A percentile compares a stretch with the other conserved stretches of the same genome.
Conservation (phyloP, 2,113 vertebrate species). For the Hassar affinis region DNA sequence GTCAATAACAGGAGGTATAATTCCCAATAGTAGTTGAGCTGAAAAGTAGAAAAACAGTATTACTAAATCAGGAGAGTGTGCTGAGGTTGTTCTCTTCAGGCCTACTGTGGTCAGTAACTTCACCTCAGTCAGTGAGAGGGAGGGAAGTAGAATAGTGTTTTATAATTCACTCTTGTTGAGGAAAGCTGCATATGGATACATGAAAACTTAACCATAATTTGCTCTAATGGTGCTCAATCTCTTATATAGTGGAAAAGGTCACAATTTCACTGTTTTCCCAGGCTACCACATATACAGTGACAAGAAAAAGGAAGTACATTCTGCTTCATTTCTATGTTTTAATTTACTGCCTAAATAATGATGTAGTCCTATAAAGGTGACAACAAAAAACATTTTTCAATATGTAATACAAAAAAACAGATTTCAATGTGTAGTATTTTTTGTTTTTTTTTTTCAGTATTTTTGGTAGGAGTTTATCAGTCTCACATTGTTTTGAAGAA, state of each 20-base stretch:
- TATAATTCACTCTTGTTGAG: slow-evolving; percentile 61
- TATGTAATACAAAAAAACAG: background rate
- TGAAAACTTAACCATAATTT: slow-evolving; percentile 55
- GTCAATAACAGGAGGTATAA: slow-evolving; percentile 5
- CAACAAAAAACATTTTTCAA: background rate
- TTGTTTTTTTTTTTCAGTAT: background rate
- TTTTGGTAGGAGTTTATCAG: no score
- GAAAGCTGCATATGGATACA: slow-evolving; percentile 56
- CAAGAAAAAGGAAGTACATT: no score
- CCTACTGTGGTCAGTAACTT: slow-evolving; percentile 45
- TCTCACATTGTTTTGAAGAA: no score
- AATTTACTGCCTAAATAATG: background rate
- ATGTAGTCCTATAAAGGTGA: background rate
- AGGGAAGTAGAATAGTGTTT: slow-evolving; percentile 63
- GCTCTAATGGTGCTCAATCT: slow-evolving; percentile 1
- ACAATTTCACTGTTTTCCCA: no score
- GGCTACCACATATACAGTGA: no score
- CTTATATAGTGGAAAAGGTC: background rate
- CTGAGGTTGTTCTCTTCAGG: slow-evolving; percentile 51
- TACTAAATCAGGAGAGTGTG: background rate
- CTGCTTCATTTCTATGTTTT: no score
- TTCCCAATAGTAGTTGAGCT: background rate
- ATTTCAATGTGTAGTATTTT: background rate
- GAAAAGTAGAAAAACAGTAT: background rate
- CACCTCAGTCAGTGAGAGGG: slow-evolving; percentile 46